Evolutionary conservation across 1,140 invertebrate species (phyloP), one percentile per base, ranked within the genome.

Genomic region (Drosophila lowei): DNA sequence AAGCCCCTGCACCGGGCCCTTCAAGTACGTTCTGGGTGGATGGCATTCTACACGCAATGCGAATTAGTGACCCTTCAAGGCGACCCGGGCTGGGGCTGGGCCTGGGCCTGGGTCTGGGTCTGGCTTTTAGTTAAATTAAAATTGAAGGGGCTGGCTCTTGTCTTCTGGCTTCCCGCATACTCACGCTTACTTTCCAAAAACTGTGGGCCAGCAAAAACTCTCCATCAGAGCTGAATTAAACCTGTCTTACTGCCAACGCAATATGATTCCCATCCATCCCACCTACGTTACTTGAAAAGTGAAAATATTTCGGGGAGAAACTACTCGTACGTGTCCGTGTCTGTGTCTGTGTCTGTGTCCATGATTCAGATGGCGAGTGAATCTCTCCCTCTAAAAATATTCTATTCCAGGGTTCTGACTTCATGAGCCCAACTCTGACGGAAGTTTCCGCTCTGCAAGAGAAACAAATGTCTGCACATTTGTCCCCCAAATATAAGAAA

Each of bases 121-220:
- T 73, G 56, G 66, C 80, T 85, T 81, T 85, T 85, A 85, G 73
- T 63, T 54, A 77, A 85, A 85, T 85, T 85, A 85, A 80, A 85
- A 85, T 56, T 70, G 65, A 64, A 64, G 58, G 44, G 16, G 23
- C 46, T 23, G 16, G 23, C 46, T 23, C 71, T 50, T 63, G 47
- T 44, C 34, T 38, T 38, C 2, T 38, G 34, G 11, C 34, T 54
- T 50, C 70, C 50, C 46, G 55, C 65, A 72, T 70, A 60, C 46
- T 46, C 30, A 28, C 34, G 42, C 28, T 6, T 15, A 47, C 62
- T 65, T 66, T 66, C 48, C 47, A 65, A 65, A 65, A 30, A 4
- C 63, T 68, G 63, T 25, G 63, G 65, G 65, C 56, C 63, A 68
- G 50, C 50, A 34, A 34, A 48, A 67, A 67, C 62, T 67, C 23